These are phyloP conservation scores for Protosalanx chinensis DNA, from an alignment of 2,797 vertebrate species.

Conservation along the genomic window DNA sequence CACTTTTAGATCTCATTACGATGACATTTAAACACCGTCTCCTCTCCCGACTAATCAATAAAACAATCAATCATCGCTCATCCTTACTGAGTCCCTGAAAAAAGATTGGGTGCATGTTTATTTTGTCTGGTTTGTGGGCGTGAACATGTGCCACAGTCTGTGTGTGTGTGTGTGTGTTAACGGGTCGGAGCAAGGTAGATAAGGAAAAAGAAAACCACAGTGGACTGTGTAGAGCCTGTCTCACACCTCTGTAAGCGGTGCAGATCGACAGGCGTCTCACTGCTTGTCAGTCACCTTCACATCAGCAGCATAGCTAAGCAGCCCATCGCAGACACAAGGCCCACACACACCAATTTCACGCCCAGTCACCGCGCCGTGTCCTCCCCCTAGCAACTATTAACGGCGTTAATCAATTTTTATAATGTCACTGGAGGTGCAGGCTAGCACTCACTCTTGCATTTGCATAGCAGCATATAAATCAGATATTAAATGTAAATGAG, in stretches of 20 bases:
- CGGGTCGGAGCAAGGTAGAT: no score
- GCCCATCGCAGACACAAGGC: constrained; percentile 4
- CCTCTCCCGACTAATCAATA: constrained; percentile 24
- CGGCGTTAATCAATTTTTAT: constrained; percentile 75
- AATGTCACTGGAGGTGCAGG: constrained; percentile 68
- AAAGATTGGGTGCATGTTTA: background rate
- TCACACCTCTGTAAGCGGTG: background rate
- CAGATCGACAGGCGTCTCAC: background rate
- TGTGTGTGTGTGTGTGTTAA: background rate
- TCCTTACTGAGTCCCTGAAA: constrained; percentile 12
- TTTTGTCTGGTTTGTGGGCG: background rate
- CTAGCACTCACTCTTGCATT: constrained; percentile 72
- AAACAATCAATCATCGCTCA: constrained; percentile 26
- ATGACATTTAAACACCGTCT: constrained; percentile 17
- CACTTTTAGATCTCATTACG: constrained; percentile 2
- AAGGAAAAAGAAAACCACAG: background rate
- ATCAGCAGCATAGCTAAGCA: constrained; percentile 8
- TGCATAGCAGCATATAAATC: constrained; percentile 79
- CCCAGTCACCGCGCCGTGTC: constrained; percentile 7
- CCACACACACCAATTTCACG: background rate
- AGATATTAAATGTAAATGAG: constrained; percentile 65
- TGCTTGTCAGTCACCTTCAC: background rate
- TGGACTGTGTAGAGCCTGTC: background rate
- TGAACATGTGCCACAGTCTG: no score
- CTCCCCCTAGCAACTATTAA: constrained; percentile 54